Evolutionary conservation across 53 echinoderm and acorn worm genomes (phyloP), one percentile per base, ranked within the genome.

Genomic region (Holothuria leucospilota): DNA sequence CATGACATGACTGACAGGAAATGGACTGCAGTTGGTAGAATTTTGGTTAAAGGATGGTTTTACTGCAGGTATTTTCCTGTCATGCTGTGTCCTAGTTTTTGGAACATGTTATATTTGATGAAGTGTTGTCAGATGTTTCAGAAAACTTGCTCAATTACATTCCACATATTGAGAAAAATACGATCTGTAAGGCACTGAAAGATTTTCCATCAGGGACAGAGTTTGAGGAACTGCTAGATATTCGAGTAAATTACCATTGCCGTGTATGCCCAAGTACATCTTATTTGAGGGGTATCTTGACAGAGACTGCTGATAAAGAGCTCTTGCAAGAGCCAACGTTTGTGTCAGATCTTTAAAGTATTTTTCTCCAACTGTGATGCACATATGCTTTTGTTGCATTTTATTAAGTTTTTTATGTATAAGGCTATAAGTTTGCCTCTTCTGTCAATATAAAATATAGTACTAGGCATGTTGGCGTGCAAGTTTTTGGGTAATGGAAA

Each of bases 11-110:
- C n/a, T n/a, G n/a, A n/a, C n/a, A n/a, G n/a, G n/a, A n/a, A n/a
- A n/a, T n/a, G n/a, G n/a, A n/a, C n/a, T 25, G 66, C 84, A 21
- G 86, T 86, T 4, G 86, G 71, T 1, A 60, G 77, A 86, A 39
- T 86, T 2, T 29, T 86, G 20, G 77, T 75, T 13, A 62, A 86
- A 13, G 86, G 77, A 2, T 86, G 86, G 86, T 5, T 14, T 60
- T 16, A 59, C 23, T 38, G 39, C 23, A 28, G 75, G 20, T 77
- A 60, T 8, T 86, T 75, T 86, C 46, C 59, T 13, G 60, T 86
- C 1, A 71, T 53, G 51, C 13, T 74, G 6, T 21, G 59, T 20
- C 56, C 86, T 16, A 21, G 18, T 20, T 86, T 86, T 39, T 86
- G 62, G 5, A 49, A 12, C 41, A 41, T 24, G 84, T 29, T 11